phyloP scores from a whole-genome alignment of 2,888 invertebrate genomes.

The Encarsia formosa region DNA sequence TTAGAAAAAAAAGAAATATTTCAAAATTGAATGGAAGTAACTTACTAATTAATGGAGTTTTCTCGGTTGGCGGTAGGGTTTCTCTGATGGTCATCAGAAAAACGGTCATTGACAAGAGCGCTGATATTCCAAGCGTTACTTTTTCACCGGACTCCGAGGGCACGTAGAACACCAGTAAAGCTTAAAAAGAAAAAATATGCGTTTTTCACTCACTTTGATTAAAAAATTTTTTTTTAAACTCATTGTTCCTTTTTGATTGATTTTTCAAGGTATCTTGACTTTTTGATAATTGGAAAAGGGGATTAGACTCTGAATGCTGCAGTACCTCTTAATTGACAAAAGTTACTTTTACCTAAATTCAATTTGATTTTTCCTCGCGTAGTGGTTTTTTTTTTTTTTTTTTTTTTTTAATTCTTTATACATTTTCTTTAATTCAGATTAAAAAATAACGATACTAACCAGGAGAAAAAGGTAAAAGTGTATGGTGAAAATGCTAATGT shows the following conservation, averaged over 20 bases:
- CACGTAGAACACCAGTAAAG: slow-evolving; percentile 80
- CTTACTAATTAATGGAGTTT: slow-evolving; percentile 82
- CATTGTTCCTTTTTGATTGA: too few relatives aligned
- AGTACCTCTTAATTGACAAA: too few relatives aligned
- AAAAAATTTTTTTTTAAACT: not conserved
- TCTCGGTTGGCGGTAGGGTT: slow-evolving; percentile 81
- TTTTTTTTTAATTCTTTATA: too few relatives aligned
- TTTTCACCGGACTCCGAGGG: slow-evolving; percentile 85
- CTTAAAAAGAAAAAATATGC: slow-evolving; percentile 52
- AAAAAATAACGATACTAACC: too few relatives aligned
- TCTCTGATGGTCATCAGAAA: slow-evolving; percentile 85
- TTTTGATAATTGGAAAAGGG: too few relatives aligned
- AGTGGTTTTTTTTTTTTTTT: not conserved
- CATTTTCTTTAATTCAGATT: too few relatives aligned
- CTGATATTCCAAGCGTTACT: slow-evolving; percentile 81
- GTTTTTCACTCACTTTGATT: not conserved
- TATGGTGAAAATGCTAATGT: too few relatives aligned
- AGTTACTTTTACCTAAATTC: not conserved
- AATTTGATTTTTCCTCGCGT: not conserved
- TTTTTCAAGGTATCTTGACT: too few relatives aligned
- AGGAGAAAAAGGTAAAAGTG: too few relatives aligned
- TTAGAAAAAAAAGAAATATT: too few relatives aligned
- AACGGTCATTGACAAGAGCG: slow-evolving; percentile 83
- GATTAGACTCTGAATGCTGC: too few relatives aligned
- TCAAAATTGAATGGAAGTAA: too few relatives aligned